Evolutionary conservation across 1,140 invertebrate species (phyloP), one percentile per base, ranked within the genome.

Genomic region (Arctopsyche grandis): DNA sequence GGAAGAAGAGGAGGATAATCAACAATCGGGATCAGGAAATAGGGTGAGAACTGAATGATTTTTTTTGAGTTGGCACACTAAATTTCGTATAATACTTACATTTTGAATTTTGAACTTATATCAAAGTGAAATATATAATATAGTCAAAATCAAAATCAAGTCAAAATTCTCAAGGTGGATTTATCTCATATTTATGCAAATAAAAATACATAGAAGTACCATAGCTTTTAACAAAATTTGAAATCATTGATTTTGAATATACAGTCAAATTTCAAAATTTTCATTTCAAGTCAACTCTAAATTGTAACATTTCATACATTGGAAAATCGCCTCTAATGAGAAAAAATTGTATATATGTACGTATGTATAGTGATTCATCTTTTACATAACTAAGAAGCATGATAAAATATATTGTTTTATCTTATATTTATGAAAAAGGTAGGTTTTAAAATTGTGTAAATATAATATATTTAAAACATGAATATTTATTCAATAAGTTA

Each of bases 11-110:
- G 84, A 85, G 58, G 46, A 83, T 10, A 21, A 5, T 80, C 84
- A 21, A 87, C 86, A 71, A 44, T 71, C 70, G 82, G 85, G 86
- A 87, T 86, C 87, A 84, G 86, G 86, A 70, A 82, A 77, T 73
- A 80, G 79, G 81, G 80, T 81, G 71, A 74, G 79, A 10, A 1
- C 21, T 66, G 1, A n/a, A 7, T 66, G 10, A 66, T 4, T 24
- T 3, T 12, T 26, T 70, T 70, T 38, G 22, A 14, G 29, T 38
- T 38, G 29, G 29, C 29, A 1, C 1, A 7, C 29, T 38, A 4
- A 38, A 38, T 1, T n/a, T n/a, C n/a, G n/a, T n/a, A n/a, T n/a
- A n/a, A n/a, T n/a, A n/a, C n/a, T n/a, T n/a, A 38, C 29, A 38
- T 38, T 38, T 1, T 38, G 29, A 38, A 38, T 38, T 38, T 38